Base-by-base conservation (phyloP, 2,888 invertebrate species). In the Limulus polyphemus region DNA sequence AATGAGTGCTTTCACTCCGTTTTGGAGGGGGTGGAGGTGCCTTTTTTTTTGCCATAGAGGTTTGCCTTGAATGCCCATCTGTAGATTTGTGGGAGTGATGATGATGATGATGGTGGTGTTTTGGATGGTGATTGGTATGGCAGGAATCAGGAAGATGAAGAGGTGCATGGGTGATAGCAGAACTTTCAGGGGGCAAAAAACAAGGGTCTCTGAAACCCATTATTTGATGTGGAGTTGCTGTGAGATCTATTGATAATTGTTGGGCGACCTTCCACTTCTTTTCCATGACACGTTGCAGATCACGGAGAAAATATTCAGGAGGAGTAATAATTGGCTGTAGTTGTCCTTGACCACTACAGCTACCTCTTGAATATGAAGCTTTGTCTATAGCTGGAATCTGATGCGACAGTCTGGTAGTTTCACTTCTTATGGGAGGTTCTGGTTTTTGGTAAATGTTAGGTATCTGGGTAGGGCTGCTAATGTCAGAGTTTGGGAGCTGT, bases 1-100 rank as follows among this genome's bases (percentile, higher is more conserved):
- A 78, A 71, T 88, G 88, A n/a, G 88, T 89, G n/a, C 86, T 85
- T 74, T 90, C 90, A 73, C 88, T 88, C 65, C 91, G 83, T 70
- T 88, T 88, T 1, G 91, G 90, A n/a, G 90, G 90, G 49, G 90
- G 90, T 3, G 91, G 91, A 13, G 91, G 91, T 89, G 89, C 70
- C 87, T 80, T 74, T 87, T 85, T 59, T 60, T 64, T 55, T 63
- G 62, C 51, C 62, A 62, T 47, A 32, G 32, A 7, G 7, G 32
- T 32, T 32, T 32, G 32, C 32, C 32, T 32, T 32, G 32, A 32
- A 7, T 32, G 32, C 32, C 32, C 32, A 32, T 32, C 32, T 32
- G 32, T 2, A 32, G 32, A 32, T 32, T 32, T 47, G 48, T 49
- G 55, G 46, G 50, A 51, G 49, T 61, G 63, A 10, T 57, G 13